Evolutionary conservation across 2,113 vertebrate genomes (phyloP), one percentile per base, ranked within the genome.

Genomic region (Typhlomys cinereus): DNA sequence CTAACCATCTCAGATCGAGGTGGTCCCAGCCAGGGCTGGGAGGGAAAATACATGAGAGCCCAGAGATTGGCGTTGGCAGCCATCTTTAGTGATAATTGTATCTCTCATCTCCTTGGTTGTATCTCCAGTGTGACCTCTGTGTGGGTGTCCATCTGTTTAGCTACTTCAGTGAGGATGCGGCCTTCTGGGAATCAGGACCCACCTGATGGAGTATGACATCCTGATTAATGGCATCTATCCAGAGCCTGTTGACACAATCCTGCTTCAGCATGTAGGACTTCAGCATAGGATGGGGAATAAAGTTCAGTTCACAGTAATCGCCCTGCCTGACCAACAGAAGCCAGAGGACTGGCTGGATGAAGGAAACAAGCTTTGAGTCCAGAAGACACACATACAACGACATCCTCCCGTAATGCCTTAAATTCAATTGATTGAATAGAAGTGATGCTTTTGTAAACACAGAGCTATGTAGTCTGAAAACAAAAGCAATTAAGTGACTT

Each of bases 381-480:
- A 74, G 31, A 80, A 69, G 31, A 86, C n/a, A n/a, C n/a, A n/a
- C n/a, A 25, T 36, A 80, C 41, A 12, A n/a, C 61, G 54, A 70
- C 4, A 81, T 34, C 11, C 1, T 39, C 31, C 48, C 66, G 17
- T 84, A 64, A 69, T 23, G 74, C 44, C 54, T 95, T 39, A 17
- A 29, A 50, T 88, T 57, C 79, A 87, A 70, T 73, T 89, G 69
- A 50, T 81, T 85, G 90, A 93, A 21, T 3, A 46, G 29, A 64
- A 66, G 71, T 81, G 61, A 74, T 64, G 50, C 71, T 73, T 78
- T 85, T 90, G 50, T 34, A 67, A 78, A 50, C 46, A 85, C 4
- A 82, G 34, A 34, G 9, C 46, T 46, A 15, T 20, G 70, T 21
- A 67, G 36, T 64, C 29, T 75, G n/a, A 14, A 52, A 86, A 67